Percentiles rank a stretch among this genome's conserved stretches.
Conservation (phyloP, 2,797 vertebrate species). For the Paguma larvata region DNA sequence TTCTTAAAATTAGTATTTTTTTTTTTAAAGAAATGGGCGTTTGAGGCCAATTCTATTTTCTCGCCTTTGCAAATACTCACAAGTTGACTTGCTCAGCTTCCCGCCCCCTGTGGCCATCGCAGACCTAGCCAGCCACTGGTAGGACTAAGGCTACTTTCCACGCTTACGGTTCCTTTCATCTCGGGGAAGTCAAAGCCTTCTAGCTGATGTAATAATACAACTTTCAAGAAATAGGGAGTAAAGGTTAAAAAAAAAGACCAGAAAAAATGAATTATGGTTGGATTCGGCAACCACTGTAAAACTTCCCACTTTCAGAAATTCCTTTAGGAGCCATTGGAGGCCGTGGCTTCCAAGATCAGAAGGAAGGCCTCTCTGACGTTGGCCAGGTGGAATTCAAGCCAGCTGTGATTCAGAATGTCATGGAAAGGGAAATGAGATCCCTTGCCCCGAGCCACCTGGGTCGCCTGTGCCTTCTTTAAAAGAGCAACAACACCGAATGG, state of each 20-base stretch:
- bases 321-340: background rate
- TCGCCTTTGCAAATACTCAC: background rate
- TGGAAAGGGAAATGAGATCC: background rate
- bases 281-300: constrained; percentile 6
- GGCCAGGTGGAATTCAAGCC: background rate
- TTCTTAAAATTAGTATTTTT: no score
- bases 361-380: background rate
- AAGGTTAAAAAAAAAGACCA: background rate
- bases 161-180: background rate
- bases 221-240: constrained; percentile 24
- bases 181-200: background rate
- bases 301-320: background rate
- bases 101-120: background rate
- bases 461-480: background rate
- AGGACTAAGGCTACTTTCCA: background rate
- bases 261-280: constrained; percentile 6
- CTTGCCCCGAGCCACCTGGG: background rate
- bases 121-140: background rate
- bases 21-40: background rate
- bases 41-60: background rate
- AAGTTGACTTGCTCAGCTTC: background rate
- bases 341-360: background rate
- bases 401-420: no score
- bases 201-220: background rate
- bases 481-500: background rate